Percentiles rank a stretch among this genome's conserved stretches.
Evolutionary conservation across 2,797 vertebrate genomes (phyloP).

Genomic region (Meda fulgida): DNA sequence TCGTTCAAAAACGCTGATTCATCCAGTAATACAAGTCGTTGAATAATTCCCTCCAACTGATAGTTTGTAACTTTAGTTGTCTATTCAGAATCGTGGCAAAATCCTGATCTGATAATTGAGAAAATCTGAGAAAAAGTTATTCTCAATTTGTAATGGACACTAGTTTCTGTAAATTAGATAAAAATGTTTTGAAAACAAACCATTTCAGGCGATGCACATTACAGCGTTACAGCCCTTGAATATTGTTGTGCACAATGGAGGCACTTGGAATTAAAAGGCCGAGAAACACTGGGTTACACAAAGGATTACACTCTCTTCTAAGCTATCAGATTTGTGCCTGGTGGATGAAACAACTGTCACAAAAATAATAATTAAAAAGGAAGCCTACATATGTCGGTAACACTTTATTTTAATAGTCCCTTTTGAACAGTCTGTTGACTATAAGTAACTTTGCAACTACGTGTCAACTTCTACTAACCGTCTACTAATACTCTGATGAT

Average conservation of each 20-base stretch:
- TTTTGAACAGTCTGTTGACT: no score
- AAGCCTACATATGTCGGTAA: no score
- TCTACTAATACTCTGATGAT: no score
- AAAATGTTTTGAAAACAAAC: not conserved
- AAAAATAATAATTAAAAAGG: not conserved
- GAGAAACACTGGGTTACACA: not conserved
- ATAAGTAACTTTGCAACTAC: no score
- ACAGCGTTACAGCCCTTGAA: not conserved
- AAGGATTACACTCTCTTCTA: not conserved
- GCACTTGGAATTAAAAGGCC: not conserved
- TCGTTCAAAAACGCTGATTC: not conserved
- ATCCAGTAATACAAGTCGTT: not conserved
- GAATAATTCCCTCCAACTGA: not conserved
- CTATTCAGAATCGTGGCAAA: not conserved
- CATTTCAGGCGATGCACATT: no score
- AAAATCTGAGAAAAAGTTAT: not conserved
- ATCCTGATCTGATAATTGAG: not conserved
- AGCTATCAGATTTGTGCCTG: not conserved
- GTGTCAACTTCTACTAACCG: no score
- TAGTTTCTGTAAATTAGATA: not conserved
- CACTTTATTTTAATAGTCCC: no score
- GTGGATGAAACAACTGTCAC: not conserved
- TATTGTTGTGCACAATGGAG: not conserved
- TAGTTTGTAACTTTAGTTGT: not conserved
- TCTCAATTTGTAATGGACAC: not conserved